Evolutionary conservation across 2,797 vertebrate species (phyloP), one percentile per base, ranked within the genome.

Genomic region (Chrosomus eos): DNA sequence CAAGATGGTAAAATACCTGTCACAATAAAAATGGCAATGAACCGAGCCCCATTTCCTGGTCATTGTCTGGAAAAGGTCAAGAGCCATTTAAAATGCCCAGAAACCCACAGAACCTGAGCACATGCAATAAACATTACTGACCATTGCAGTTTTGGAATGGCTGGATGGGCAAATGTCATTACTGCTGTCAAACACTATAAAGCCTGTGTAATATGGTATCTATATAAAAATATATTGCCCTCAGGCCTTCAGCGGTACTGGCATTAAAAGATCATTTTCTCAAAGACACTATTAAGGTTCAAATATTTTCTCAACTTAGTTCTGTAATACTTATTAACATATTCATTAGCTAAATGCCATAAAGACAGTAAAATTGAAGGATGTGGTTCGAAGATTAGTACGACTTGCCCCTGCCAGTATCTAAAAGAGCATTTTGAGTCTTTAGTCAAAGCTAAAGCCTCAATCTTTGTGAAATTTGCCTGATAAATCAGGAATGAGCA

Each of bases 151-250:
- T 88, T 87, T 87, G 84, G 88, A 83, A 86, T 88, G 90, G 90
- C 89, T 85, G 88, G 88, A 88, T 87, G 90, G 90, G 87, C 89
- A 92, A 91, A 92, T 94, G 92, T 90, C 92, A 94, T 93, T 92
- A 90, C 87, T 88, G 91, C 90, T 92, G 92, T 93, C 90, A 89
- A 88, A 83, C 75, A 78, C 53, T 83, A 72, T 81, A 86, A 81
- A 84, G 75, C 60, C 80, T 81, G 83, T 79, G 79, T 87, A 88
- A 88, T 83, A 82, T 84, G 87, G 83, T 85, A 85, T 88, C 88
- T 88, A 85, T 87, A 87, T 86, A 89, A 85, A 84, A 79, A 80
- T 80, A 80, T 78, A 88, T 82, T 87, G 51, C 71, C 88, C 80
- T 83, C 58, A 64, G 82, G 85, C 75, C 58, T 77, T 84, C 67